Base-by-base conservation (phyloP, 2,797 vertebrate genomes). In the Allobates femoralis region DNA sequence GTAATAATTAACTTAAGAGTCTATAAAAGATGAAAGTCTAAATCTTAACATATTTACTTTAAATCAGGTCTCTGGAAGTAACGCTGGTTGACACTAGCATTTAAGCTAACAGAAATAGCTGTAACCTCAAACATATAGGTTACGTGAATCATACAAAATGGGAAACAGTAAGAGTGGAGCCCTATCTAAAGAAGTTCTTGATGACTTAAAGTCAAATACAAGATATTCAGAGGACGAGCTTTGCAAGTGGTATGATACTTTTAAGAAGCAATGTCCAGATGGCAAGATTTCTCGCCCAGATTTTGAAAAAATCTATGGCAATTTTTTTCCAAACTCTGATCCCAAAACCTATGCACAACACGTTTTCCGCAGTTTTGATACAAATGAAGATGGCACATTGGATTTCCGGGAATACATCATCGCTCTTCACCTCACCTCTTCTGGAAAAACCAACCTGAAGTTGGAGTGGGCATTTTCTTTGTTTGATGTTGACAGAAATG, bases 331-430 rank as follows among this genome's bases (percentile, higher is more conserved):
- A 0, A 92, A 97, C 5, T 94, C 97, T 0, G 96, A 98, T 89
- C 96, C 98, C 41, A 94, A 96, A 0, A 96, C 94, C 26, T 99
- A 98, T 0, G 97, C 98, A 0, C 93, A 96, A 0, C 97, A 99
- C 0, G 97, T 99, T 5, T 99, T 99, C 94, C 94, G 98, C 81
- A 98, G 97, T 89, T 99, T 99, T 0, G 98, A 99, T 89, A 94
- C 96, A 90, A 98, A 99, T 15, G 94, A 94, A 0, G 97, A 99
- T 0, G 97, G 98, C 3, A 98, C 96, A 0, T 50, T 99, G 91
- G 97, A 99, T 50, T 98, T 99, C 89, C 94, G 96, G 93, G 97
- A 99, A 91, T 99, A 99, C 79, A 97, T 98, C 3, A 94, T 98
- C 0, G 98, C 97, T 0, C 94, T 99, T 87, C 97, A 99, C 83